phyloP scores from a whole-genome alignment of 2,113 vertebrate species.

The Thamnophis sirtalis region DNA sequence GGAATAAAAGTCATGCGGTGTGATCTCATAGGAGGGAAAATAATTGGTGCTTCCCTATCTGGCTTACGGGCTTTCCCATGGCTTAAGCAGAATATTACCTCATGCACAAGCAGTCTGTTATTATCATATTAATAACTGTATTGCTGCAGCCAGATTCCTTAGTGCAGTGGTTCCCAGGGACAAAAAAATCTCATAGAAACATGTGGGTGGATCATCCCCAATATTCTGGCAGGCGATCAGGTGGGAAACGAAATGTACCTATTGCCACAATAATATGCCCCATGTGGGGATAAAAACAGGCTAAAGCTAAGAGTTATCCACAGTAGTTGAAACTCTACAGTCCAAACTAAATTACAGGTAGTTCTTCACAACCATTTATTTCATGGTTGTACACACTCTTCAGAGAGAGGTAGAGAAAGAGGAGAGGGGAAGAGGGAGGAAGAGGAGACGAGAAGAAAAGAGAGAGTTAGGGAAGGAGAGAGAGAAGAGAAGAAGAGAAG shows the following conservation, averaged over 20 bases:
- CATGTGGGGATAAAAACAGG: neutral
- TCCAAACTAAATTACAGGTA: neutral
- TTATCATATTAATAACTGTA: neutral
- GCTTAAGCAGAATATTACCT: neutral
- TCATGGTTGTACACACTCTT: too few relatives aligned
- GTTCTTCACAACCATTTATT: too few relatives aligned
- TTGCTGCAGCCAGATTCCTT: neutral
- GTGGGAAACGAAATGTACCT: neutral
- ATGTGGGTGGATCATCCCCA: neutral
- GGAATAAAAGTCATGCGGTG: neutral
- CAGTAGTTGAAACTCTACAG: neutral
- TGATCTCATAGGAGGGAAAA: neutral
- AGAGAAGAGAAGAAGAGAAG: too few relatives aligned
- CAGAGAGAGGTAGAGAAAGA: too few relatives aligned
- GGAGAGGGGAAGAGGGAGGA: too few relatives aligned
- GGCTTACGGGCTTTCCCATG: neutral
- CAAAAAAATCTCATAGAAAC: neutral
- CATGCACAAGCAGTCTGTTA: neutral
- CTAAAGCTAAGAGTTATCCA: neutral
- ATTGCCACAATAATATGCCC: neutral
- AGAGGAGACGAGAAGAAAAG: too few relatives aligned
- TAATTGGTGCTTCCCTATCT: neutral
- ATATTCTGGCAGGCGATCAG: neutral
- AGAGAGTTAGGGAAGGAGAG: too few relatives aligned
- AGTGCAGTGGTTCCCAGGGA: neutral